A percentile compares a stretch with the other conserved stretches of the same genome.
These are phyloP conservation scores for Eunapius fragilis DNA, from an alignment of 37 sponge, comb jelly and placozoan genomes.

Conservation along the genomic window DNA sequence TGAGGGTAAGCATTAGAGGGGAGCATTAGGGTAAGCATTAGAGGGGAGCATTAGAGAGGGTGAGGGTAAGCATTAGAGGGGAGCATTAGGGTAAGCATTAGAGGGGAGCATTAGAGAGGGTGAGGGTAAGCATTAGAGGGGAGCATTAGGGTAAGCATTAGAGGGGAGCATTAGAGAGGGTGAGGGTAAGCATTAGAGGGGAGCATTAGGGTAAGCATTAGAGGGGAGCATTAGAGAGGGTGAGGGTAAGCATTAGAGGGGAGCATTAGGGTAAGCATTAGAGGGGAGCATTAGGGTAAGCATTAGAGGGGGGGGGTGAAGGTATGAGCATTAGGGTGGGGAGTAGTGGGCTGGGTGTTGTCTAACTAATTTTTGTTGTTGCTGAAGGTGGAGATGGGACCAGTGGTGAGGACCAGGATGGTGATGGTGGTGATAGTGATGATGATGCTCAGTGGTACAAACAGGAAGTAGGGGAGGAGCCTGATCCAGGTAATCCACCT, in stretches of 20 bases:
- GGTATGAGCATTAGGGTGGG: too few species aligned
- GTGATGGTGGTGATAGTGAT: conserved; percentile 39
- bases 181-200: too few species aligned
- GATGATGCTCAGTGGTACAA: conserved; percentile 80
- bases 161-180: background rate
- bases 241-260: too few species aligned
- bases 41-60: background rate
- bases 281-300: too few species aligned
- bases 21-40: too few species aligned
- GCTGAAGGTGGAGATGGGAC: background rate
- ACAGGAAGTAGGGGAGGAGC: conserved; percentile 80
- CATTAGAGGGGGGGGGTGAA: background rate
- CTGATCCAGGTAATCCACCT: conserved; percentile 62
- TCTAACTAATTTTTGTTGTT: background rate
- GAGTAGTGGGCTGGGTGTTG: background rate
- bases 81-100: too few species aligned
- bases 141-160: too few species aligned
- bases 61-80: too few species aligned
- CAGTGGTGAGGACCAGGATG: background rate
- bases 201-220: too few species aligned
- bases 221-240: background rate
- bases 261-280: too few species aligned
- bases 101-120: background rate
- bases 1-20: too few species aligned
- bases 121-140: too few species aligned